phyloP scores from a whole-genome alignment of 2,797 vertebrate genomes.

The Schizopygopsis malacanthus region DNA sequence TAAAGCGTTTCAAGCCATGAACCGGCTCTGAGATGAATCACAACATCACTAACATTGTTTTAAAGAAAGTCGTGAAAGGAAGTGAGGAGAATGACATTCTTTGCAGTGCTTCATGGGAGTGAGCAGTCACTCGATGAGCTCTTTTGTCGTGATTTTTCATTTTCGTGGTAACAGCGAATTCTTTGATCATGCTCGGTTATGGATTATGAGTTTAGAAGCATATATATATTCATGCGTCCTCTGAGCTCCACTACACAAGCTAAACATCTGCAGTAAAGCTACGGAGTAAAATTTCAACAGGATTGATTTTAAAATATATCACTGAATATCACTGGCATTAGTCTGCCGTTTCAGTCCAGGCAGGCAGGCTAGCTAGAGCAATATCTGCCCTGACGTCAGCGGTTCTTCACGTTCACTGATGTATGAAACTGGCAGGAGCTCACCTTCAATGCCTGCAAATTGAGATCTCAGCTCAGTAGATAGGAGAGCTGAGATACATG shows the following conservation, averaged over 20 bases:
- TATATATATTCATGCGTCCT: neutral
- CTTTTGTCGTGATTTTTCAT: neutral
- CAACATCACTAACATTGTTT: slow-evolving; percentile 3
- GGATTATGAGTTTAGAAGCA: neutral
- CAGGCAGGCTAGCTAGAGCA: neutral
- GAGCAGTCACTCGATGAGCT: neutral
- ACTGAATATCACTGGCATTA: neutral
- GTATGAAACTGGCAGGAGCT: slow-evolving; percentile 34
- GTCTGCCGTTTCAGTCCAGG: neutral
- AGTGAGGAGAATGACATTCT: neutral
- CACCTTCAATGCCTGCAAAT: slow-evolving; percentile 1
- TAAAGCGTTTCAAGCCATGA: neutral
- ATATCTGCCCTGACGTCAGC: slow-evolving; percentile 29
- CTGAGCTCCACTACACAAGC: neutral
- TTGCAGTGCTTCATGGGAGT: neutral
- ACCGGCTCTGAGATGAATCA: slow-evolving; percentile 3
- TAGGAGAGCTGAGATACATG: neutral
- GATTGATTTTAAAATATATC: neutral
- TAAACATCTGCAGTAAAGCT: neutral
- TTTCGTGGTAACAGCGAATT: neutral
- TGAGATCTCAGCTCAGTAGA: slow-evolving; percentile 14
- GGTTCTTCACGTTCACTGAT: slow-evolving; percentile 14
- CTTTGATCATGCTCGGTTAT: neutral
- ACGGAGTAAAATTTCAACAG: neutral
- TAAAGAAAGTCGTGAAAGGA: neutral